These are phyloP conservation scores for Otus sunia DNA, from an alignment of 2,113 vertebrate genomes.

Conservation along the genomic window DNA sequence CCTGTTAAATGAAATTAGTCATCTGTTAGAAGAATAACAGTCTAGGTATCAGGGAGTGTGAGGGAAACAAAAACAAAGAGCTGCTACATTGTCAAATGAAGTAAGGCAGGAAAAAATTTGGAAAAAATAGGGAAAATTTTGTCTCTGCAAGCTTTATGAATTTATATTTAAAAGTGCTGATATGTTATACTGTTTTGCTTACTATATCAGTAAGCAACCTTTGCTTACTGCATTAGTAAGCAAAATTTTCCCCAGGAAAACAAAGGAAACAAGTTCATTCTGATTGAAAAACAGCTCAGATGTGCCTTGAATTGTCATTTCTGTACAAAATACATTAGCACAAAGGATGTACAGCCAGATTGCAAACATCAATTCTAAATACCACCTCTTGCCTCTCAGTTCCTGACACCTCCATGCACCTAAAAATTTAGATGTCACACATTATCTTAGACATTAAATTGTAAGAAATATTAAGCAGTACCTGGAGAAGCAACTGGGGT, in stretches of 20 bases:
- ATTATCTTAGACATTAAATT: background rate
- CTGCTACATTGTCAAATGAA: background rate
- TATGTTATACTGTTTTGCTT: background rate
- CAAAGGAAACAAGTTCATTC: background rate
- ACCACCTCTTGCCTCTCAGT: background rate
- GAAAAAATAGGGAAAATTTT: background rate
- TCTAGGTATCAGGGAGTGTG: background rate
- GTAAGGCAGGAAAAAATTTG: background rate
- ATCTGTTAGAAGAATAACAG: background rate
- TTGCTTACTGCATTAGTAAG: background rate
- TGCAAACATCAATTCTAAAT: background rate
- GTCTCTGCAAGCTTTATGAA: background rate
- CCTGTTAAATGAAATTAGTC: background rate
- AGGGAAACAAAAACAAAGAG: background rate
- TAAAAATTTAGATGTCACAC: background rate
- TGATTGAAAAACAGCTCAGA: background rate
- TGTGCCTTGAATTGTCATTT: background rate
- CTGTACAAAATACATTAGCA: background rate
- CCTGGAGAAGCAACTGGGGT: background rate
- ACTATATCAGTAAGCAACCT: background rate
- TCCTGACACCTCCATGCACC: background rate
- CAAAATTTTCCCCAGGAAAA: background rate
- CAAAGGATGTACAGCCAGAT: background rate
- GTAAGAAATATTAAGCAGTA: background rate
- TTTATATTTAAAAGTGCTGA: background rate